A percentile compares a stretch with the other conserved stretches of the same genome.
These are phyloP conservation scores for Cercopithecus mona DNA, from an alignment of 2,113 vertebrate species.

Conservation along the genomic window DNA sequence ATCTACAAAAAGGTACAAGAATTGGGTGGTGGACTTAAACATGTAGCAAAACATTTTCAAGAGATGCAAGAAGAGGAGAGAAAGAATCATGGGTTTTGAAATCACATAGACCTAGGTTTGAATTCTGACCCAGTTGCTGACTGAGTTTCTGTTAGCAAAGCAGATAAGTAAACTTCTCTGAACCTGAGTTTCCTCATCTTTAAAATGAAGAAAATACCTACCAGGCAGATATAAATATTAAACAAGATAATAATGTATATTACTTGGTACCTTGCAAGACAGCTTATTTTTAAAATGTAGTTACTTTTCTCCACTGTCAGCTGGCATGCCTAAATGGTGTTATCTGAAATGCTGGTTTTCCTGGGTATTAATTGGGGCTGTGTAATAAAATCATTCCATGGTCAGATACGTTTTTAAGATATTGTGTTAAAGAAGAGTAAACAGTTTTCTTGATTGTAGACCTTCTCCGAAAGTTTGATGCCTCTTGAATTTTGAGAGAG, in stretches of 20 bases:
- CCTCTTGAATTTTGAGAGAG: neutral
- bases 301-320: neutral
- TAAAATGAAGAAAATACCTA: neutral
- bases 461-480: neutral
- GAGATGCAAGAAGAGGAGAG: neutral
- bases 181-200: neutral
- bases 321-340: neutral
- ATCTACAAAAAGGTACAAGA: neutral
- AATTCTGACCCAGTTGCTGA: neutral
- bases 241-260: neutral
- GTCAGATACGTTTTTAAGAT: constrained; percentile 17
- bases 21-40: neutral
- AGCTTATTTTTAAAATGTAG: neutral
- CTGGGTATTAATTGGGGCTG: neutral
- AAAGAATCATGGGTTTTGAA: neutral
- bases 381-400: neutral
- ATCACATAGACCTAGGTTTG: neutral
- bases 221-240: neutral
- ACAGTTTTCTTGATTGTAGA: neutral
- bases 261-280: neutral
- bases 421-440: neutral
- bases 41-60: neutral
- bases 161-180: neutral
- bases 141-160: neutral
- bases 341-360: neutral